Evolutionary conservation across 2,113 vertebrate genomes (phyloP).

Genomic region (Silurus meridionalis): DNA sequence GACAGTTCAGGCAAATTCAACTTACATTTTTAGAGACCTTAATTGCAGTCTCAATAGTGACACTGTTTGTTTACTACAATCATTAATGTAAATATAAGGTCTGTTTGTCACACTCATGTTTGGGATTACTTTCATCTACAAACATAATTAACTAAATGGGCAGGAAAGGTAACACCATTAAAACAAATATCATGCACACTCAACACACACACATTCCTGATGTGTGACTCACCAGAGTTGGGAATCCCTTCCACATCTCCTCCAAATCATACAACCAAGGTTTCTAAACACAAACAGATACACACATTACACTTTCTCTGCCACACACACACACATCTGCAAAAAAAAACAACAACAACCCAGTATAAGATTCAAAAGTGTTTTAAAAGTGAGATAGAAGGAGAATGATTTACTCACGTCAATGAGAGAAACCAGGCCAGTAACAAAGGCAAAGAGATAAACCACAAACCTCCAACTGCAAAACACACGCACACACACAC

Average conservation of each 20-base stretch:
- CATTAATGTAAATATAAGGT: no score
- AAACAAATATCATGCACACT: not conserved
- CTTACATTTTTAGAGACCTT: not conserved
- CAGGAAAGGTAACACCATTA: no score
- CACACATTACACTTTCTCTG: not conserved
- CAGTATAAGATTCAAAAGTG: not conserved
- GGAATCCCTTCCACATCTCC: slow-evolving; percentile 91
- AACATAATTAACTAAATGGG: no score
- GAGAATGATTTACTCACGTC: slow-evolving; percentile 41
- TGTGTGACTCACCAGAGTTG: slow-evolving; percentile 81
- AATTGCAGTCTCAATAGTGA: not conserved
- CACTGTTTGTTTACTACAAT: no score
- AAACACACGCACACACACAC: slow-evolving; percentile 25
- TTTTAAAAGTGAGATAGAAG: not conserved
- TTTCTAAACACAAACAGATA: slow-evolving; percentile 75
- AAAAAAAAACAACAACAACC: not conserved
- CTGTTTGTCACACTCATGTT: no score
- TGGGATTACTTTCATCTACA: no score
- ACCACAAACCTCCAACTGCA: slow-evolving; percentile 52
- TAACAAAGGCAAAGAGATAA: slow-evolving; percentile 46
- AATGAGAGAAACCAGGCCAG: slow-evolving; percentile 43
- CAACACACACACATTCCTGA: not conserved
- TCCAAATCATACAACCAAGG: slow-evolving; percentile 92
- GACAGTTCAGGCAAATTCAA: not conserved
- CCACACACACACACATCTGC: not conserved